These are phyloP conservation scores for Thelaira solivaga DNA, from an alignment of 2,888 invertebrate species.

Conservation along the genomic window DNA sequence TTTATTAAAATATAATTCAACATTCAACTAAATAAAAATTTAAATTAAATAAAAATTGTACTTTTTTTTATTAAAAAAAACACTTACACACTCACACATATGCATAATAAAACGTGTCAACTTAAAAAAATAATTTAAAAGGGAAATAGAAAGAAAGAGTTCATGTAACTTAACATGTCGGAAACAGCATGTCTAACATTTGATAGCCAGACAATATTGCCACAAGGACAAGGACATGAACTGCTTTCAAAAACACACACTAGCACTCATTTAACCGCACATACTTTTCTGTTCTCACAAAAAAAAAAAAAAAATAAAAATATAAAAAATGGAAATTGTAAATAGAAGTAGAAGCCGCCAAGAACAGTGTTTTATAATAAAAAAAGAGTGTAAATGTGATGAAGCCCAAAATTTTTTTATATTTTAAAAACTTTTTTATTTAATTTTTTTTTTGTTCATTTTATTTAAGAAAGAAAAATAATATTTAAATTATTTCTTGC, in stretches of 20 bases:
- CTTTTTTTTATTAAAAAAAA: slow-evolving; percentile 1
- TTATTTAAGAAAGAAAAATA: slow-evolving; percentile 37
- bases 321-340: slow-evolving; percentile 20
- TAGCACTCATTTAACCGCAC: neutral
- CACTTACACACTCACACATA: too few relatives aligned
- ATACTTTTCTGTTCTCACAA: neutral
- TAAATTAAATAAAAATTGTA: slow-evolving; percentile 8
- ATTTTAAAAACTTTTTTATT: neutral
- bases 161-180: slow-evolving; percentile 56
- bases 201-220: slow-evolving; percentile 52
- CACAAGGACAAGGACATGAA: slow-evolving; percentile 60
- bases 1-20: slow-evolving; percentile 37
- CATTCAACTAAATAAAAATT: slow-evolving; percentile 10
- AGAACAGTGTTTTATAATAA: slow-evolving; percentile 21
- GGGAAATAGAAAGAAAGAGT: slow-evolving; percentile 1
- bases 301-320: neutral
- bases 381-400: slow-evolving; percentile 22
- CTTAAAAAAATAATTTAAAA: neutral
- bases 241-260: slow-evolving; percentile 1
- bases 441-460: neutral
- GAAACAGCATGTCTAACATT: slow-evolving; percentile 60
- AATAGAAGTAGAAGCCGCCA: slow-evolving; percentile 22
- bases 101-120: neutral
- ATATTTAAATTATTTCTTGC: too few relatives aligned
- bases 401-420: neutral